Evolutionary conservation across 2,113 vertebrate genomes (phyloP).

Genomic region (Eira barbara): DNA sequence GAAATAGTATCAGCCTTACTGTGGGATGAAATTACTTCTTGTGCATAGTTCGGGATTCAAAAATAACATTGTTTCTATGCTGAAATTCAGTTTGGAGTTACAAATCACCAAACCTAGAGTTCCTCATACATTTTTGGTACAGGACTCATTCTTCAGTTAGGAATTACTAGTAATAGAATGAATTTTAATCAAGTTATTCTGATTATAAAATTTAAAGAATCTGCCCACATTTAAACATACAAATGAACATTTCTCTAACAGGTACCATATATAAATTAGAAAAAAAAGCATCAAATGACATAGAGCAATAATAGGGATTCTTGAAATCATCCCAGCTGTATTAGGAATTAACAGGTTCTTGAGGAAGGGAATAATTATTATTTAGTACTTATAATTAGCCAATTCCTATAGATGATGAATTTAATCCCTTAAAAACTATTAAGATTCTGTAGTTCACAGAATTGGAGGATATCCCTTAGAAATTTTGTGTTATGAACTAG

Average conservation of each 20-base stretch:
- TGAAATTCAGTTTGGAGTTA: background rate
- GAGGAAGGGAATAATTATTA: background rate
- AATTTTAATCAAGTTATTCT: background rate
- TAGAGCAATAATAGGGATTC: background rate
- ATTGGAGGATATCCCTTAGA: background rate
- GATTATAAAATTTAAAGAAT: background rate
- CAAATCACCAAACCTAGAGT: background rate
- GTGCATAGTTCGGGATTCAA: background rate
- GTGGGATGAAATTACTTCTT: background rate
- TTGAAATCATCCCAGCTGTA: background rate
- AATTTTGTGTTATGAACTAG: background rate
- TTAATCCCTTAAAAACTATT: background rate
- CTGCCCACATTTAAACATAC: background rate
- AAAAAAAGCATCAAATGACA: background rate
- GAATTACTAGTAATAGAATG: slow-evolving; percentile 9
- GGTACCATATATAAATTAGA: background rate
- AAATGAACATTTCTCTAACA: background rate
- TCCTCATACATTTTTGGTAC: background rate
- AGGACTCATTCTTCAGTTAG: background rate
- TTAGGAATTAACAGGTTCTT: background rate
- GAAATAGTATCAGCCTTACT: background rate
- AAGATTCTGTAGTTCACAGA: background rate
- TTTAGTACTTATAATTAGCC: background rate
- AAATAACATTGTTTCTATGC: background rate
- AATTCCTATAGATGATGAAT: background rate